Evolutionary conservation across 2,888 invertebrate genomes (phyloP), one percentile per base, ranked within the genome.

Genomic region (Atrina japonica): DNA sequence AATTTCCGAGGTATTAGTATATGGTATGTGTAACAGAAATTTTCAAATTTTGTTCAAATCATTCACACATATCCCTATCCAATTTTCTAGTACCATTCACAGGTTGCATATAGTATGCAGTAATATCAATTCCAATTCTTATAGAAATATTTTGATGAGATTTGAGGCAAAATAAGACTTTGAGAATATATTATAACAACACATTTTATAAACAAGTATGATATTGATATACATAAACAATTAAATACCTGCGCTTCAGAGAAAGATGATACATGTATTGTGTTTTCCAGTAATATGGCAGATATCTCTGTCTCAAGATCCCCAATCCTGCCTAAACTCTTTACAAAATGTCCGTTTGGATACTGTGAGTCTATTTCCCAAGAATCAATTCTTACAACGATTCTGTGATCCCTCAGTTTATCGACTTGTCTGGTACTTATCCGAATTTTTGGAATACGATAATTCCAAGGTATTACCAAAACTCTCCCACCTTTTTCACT

Each of bases 311-410:
- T 88, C 73, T 89, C 89, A 52, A 88, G 73, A 40, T 88, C 83
- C 5, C 88, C 89, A 43, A 86, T 86, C 55, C 78, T 80, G 30
- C 89, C 89, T 0, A 88, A 75, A 64, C 81, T 80, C 58, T 83
- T 77, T 5, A 89, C 87, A 80, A 89, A 85, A 73, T 89, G 88
- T 7, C 89, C 88, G 73, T 86, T 86, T 16, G 88, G 89, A 78
- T 88, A 89, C 66, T 84, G 84, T 5, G 88, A 88, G 50, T 83
- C 85, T 14, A 76, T 71, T 23, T 84, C 85, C 89, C 89, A 89
- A 47, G 76, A 80, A 71, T 89, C 88, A 49, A 89, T 88, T 25
- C 88, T 71, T 1, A 89, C 88, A 50, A 89, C 75, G 59, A 89
- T 78, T 63, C 86, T 84, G 49, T 88, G 81, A 65, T 87, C 85